phyloP scores from a whole-genome alignment of 2,797 vertebrate species.

The Anabas testudineus region DNA sequence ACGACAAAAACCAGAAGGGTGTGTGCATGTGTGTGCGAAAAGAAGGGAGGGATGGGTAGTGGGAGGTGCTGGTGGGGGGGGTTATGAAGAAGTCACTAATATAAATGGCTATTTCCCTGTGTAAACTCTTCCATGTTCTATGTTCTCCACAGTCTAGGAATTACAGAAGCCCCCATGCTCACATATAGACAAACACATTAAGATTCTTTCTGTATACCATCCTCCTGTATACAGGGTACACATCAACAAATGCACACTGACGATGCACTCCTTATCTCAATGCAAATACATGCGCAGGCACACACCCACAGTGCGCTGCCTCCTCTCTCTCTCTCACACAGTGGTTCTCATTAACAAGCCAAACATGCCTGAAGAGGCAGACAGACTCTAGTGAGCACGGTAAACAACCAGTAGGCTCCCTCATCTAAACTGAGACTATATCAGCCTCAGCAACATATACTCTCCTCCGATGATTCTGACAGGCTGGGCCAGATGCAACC shows the following conservation, averaged over 20 bases:
- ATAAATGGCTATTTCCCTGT: slow-evolving; percentile 54
- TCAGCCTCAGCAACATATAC: slow-evolving; percentile 61
- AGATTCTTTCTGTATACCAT: slow-evolving; percentile 41
- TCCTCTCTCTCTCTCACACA: slow-evolving; percentile 74
- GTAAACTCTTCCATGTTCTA: slow-evolving; percentile 51
- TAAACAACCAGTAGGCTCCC: slow-evolving; percentile 81
- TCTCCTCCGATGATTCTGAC: slow-evolving; percentile 48
- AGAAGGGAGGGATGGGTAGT: too few species aligned
- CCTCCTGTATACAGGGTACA: slow-evolving; percentile 28
- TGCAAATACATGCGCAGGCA: slow-evolving; percentile 76
- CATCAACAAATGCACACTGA: slow-evolving; percentile 46
- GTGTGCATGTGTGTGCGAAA: slow-evolving; percentile 10
- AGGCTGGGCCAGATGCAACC: slow-evolving; percentile 39
- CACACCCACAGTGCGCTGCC: slow-evolving; percentile 63
- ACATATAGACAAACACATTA: slow-evolving; percentile 13
- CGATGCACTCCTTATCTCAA: slow-evolving; percentile 62
- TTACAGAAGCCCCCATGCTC: slow-evolving; percentile 22
- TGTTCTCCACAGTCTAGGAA: slow-evolving; percentile 39
- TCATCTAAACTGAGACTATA: slow-evolving; percentile 68
- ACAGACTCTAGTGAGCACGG: slow-evolving; percentile 79
- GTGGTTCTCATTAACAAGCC: slow-evolving; percentile 82
- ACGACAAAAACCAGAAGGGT: slow-evolving; percentile 54
- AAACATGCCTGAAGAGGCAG: slow-evolving; percentile 83
- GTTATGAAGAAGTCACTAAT: slow-evolving; percentile 52
- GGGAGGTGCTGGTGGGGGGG: neutral